Conservation (phyloP, 2,113 vertebrate species). For the Gymnogyps californianus region DNA sequence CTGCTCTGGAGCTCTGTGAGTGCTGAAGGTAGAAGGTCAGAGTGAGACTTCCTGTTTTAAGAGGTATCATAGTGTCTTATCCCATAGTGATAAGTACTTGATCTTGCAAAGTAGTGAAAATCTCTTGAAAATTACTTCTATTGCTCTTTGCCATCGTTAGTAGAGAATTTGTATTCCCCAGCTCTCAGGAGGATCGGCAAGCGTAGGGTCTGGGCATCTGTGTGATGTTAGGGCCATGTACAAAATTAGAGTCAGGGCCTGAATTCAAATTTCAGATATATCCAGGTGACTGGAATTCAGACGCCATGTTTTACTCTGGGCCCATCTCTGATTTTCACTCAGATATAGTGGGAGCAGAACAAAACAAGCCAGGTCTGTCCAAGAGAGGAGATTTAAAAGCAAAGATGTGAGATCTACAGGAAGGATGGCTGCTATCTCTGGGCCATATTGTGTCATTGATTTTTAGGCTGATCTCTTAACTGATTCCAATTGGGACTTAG, state of each 20-base stretch:
- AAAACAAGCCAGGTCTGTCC: not conserved
- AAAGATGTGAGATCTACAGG: constrained; percentile 19
- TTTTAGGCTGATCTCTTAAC: constrained; percentile 52
- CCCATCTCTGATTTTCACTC: not conserved
- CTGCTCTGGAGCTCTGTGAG: not conserved
- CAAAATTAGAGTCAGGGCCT: not conserved
- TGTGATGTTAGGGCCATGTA: not conserved
- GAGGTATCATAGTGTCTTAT: not conserved
- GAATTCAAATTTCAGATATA: not conserved
- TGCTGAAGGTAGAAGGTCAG: not conserved
- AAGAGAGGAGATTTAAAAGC: constrained; percentile 24
- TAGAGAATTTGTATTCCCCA: not conserved
- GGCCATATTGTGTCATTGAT: constrained; percentile 34
- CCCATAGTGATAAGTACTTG: not conserved
- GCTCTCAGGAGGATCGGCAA: not conserved
- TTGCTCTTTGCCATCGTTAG: not conserved
- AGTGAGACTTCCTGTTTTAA: not conserved
- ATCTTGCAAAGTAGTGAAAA: not conserved
- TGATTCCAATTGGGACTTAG: not conserved
- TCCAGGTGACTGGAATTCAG: not conserved
- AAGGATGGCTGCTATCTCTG: constrained; percentile 45
- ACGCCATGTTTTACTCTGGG: not conserved
- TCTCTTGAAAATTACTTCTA: not conserved
- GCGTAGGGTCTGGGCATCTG: not conserved
- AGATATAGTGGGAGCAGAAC: not conserved